Base-by-base conservation (phyloP, 2,888 invertebrate genomes). In the Nipponacmea schrenckii region DNA sequence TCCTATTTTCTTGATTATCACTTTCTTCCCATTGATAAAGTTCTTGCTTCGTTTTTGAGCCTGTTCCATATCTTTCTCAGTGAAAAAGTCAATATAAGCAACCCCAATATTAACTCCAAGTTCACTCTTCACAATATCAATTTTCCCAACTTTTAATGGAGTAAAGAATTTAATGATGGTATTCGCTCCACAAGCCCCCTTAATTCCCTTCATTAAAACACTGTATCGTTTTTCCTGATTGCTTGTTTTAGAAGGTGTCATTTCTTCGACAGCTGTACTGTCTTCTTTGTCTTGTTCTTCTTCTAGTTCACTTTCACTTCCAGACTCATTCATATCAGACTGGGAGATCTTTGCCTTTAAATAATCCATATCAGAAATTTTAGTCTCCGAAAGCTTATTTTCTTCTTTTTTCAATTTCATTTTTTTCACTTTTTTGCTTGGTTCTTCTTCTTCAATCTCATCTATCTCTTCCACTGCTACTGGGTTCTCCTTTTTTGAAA, bases 21-120 rank as follows among this genome's bases (percentile, higher is more conserved):
- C 78, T 66, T 83, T 82, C 70, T 87, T 86, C 8, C 82, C 79
- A 63, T 81, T 93, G 83, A 96, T 91, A 87, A 96, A 96, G 85
- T 95, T 94, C 89, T 94, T 95, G 86, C 96, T 92, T 88, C 96
- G 96, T 67, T 91, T 90, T 80, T 97, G 90, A 1, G 95, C 96
- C 84, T 94, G 93, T 45, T 93, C 93, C 83, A 94, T 91, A 77
- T 94, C 94, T 76, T 92, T 93, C 84, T 96, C 94, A 4, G 93
- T 93, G 87, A 93, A 93, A 84, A 97, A 97, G 2, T 96, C 96
- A n/a, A 95, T 94, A 90, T 94, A 97, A 62, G 96, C 96, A 83
- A 96, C 94, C 8, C 96, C 86, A 87, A 71, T 3, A 77, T 66
- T 56, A 8, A 56, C 56, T 24, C 56, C 56, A 0, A 12, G 8